phyloP scores from a whole-genome alignment of 1,140 invertebrate species.

The Tetranychus urticae region DNA sequence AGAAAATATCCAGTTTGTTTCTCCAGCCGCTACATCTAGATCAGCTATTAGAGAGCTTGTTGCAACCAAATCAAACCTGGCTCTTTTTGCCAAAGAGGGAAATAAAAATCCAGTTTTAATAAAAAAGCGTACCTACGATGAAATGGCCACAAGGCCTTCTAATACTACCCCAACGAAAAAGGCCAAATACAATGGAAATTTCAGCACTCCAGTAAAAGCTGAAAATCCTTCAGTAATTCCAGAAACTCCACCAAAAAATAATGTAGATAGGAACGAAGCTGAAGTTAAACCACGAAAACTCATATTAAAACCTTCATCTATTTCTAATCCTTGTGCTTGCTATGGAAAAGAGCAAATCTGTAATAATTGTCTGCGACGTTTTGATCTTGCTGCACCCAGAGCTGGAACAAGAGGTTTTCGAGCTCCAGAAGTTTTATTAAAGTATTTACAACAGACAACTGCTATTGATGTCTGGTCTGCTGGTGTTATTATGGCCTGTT shows the following conservation, averaged over 20 bases:
- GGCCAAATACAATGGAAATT: neutral
- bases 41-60: neutral
- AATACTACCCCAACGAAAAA: neutral
- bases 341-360: conserved; percentile 8
- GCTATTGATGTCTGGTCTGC: conserved; percentile 73
- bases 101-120: neutral
- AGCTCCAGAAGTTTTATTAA: conserved; percentile 62
- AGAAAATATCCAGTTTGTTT: neutral
- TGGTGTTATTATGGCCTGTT: conserved; percentile 56
- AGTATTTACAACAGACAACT: conserved; percentile 44
- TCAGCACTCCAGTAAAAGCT: neutral
- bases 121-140: neutral
- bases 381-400: conserved; percentile 37
- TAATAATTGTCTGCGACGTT: conserved; percentile 27
- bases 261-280: neutral
- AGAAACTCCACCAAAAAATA: conserved; percentile 7
- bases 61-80: neutral
- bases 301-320: neutral
- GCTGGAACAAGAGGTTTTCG: conserved; percentile 74
- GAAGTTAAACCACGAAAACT: neutral
- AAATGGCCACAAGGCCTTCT: neutral
- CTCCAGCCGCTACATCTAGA: neutral
- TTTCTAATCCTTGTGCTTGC: conserved; percentile 4
- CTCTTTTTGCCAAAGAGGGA: neutral
- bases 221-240: neutral